Base-by-base conservation (phyloP, 2,797 vertebrate species). In the Cyclura pinguis region DNA sequence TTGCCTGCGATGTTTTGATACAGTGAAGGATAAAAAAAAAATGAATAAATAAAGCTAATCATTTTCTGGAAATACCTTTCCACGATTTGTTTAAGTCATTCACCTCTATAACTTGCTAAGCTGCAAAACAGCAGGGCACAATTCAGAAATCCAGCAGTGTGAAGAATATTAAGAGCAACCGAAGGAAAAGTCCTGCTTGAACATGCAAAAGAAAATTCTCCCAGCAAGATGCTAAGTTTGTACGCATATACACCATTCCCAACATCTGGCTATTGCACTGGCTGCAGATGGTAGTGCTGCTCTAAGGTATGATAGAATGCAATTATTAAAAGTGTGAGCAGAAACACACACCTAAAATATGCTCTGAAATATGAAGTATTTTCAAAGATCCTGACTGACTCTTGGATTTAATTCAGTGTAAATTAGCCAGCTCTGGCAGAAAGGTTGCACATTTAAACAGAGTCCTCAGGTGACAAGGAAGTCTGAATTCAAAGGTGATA, bases 381-480 rank as follows among this genome's bases (percentile, higher is more conserved):
- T 91, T 78, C 18, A 78, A 9, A 0, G 13, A 83, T 87, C 13
- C 0, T 74, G 88, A 72, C 90, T 89, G 27, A 89, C 1, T 85
- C 5, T 0, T 73, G 24, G 52, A 90, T 69, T 35, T 86, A 0
- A 0, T n/a, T 86, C 89, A 64, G 29, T 85, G 80, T 47, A 13
- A 83, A 64, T 80, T 7, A 92, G 22, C 38, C 59, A 0, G 0
- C 59, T 85, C 55, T 84, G 52, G 85, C 78, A 85, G 14, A 82
- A 85, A 74, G 67, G 38, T 69, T 47, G 59, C 42, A 90, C 92
- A 52, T 92, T 59, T 90, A 88, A 16, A 77, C 24, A 8, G 32
- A 88, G 81, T 89, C 42, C 13, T 86, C 89, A 38, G 84, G 38
- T 91, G 89, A 20, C 3, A 8, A 89, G 24, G 18, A 55, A 93